These are phyloP conservation scores for Rhodinocichla rosea DNA, from an alignment of 2,113 vertebrate species.

Conservation along the genomic window DNA sequence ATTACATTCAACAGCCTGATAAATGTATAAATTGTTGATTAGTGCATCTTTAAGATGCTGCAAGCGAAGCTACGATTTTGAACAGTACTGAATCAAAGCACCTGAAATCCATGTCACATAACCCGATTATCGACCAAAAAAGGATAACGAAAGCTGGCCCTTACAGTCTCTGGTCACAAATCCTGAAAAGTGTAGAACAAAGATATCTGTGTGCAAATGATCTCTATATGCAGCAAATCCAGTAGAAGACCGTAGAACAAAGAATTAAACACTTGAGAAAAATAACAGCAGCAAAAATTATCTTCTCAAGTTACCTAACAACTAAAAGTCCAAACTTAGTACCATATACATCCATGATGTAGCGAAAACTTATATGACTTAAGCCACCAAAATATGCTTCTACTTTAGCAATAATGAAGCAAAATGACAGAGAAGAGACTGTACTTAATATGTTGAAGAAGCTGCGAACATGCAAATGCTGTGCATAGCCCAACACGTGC, in stretches of 20 bases:
- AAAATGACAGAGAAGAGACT: no score
- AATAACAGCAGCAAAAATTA: background rate
- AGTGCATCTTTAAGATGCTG: fast-evolving
- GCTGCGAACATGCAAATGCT: fast-evolving
- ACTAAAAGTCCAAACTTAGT: background rate
- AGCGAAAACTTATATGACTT: fast-evolving
- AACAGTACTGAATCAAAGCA: background rate
- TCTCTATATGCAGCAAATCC: background rate
- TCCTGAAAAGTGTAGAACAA: background rate
- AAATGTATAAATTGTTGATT: background rate
- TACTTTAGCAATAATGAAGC: background rate
- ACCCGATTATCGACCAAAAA: fast-evolving
- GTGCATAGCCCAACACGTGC: background rate
- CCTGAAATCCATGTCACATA: background rate
- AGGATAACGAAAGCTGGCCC: background rate
- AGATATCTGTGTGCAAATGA: background rate
- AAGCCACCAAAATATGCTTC: no score
- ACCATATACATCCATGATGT: background rate
- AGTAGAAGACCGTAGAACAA: background rate
- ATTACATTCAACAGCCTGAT: no score
- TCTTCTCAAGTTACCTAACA: background rate
- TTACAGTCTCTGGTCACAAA: background rate
- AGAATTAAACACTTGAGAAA: background rate
- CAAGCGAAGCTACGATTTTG: fast-evolving
- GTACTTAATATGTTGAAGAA: background rate